Evolutionary conservation across 1,140 invertebrate species (phyloP), one percentile per base, ranked within the genome.

Genomic region (Calliopsis andreniformis): DNA sequence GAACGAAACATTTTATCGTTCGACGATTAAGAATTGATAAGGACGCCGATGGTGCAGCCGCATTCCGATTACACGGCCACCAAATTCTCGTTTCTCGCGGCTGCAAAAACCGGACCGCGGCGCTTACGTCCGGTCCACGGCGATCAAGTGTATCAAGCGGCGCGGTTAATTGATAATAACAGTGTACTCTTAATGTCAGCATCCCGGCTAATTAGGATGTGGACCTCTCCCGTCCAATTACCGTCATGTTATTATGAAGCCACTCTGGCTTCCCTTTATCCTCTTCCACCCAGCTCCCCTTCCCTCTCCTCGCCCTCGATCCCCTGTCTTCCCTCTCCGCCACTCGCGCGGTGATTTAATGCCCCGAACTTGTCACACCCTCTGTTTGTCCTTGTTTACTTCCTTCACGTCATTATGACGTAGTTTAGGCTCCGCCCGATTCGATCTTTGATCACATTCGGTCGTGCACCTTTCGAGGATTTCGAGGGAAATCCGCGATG

Each of bases 111-210:
- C 70, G 28, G 70, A 23, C 55, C 67, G 67, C 71, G n/a, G 35
- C 35, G 43, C 35, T 32, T 62, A 71, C 75, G 67, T 78, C 76
- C 77, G 58, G 72, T 43, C 39, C 43, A 51, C 16, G 43, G 35
- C 67, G 75, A 80, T 84, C 80, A 67, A 73, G 76, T 76, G 86
- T 89, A 89, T 89, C 86, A 87, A 87, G 87, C 87, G 82, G 64
- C 66, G 69, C 72, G 63, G 77, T 58, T 87, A 87, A 88, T 88
- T 88, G 87, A 89, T 88, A 89, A 89, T 87, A 89, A 88, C 87
- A 87, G 83, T 80, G 80, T 79, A 71, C 87, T 88, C 86, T 88
- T 87, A 88, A 84, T 80, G 82, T 86, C 80, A 84, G 84, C 83
- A 79, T 85, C 80, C 71, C 72, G 43, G 68, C 76, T 87, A 87